phyloP scores from a whole-genome alignment of 2,888 invertebrate genomes.

The Suillia variegata region DNA sequence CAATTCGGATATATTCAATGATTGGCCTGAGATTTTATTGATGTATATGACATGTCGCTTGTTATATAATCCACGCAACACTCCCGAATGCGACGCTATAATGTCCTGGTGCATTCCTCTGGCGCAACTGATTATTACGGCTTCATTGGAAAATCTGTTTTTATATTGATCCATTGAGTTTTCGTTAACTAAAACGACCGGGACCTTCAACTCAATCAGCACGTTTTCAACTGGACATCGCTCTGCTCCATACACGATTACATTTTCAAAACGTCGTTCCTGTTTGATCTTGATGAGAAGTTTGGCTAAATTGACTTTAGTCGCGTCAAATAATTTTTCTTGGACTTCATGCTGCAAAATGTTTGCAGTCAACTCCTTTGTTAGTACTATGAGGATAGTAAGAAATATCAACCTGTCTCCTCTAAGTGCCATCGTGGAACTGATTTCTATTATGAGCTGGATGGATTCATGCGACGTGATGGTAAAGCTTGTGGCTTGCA shows the following conservation, averaged over 20 bases:
- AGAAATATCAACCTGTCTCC: no score
- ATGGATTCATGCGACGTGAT: no score
- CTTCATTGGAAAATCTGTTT: not conserved
- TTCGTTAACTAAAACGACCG: not conserved
- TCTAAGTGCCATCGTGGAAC: no score
- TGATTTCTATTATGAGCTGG: no score
- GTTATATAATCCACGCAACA: not conserved
- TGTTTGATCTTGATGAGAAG: not conserved
- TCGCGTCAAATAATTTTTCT: no score
- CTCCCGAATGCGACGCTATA: no score
- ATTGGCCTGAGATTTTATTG: not conserved
- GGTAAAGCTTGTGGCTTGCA: no score
- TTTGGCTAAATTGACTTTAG: not conserved
- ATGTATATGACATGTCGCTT: not conserved
- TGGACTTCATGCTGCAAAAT: no score
- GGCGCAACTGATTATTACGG: not conserved
- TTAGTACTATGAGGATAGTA: no score
- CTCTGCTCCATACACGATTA: not conserved
- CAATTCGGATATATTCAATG: not conserved
- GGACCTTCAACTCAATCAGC: not conserved
- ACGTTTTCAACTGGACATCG: not conserved
- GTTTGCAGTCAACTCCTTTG: no score
- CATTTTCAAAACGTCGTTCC: not conserved
- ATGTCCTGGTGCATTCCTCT: no score
- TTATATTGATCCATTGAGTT: not conserved